phyloP scores from a whole-genome alignment of 2,113 vertebrate species.

The Ammodytes dubius region DNA sequence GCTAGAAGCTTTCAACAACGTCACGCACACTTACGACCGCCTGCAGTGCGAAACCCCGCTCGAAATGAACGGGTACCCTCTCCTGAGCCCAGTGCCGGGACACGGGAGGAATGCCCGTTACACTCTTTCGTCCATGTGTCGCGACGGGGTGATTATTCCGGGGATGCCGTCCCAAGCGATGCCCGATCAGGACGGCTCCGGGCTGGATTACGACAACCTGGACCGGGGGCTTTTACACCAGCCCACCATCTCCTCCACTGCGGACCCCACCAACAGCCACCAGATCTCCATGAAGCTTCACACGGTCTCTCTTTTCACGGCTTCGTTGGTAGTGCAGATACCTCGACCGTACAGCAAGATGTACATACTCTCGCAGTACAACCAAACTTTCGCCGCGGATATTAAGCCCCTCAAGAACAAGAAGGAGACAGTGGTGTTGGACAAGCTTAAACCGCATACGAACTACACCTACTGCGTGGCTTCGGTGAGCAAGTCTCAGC shows the following conservation, averaged over 20 bases:
- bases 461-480: constrained; percentile 97
- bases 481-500: constrained; percentile 92
- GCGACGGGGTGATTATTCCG: constrained; percentile 88
- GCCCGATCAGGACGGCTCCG: constrained; percentile 87
- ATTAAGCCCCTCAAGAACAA: constrained; percentile 92
- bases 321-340: constrained; percentile 92
- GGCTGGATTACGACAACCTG: constrained; percentile 75
- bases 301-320: constrained; percentile 88
- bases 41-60: constrained; percentile 95
- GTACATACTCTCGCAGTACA: constrained; percentile 96
- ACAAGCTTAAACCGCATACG: constrained; percentile 91
- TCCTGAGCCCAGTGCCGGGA: constrained; percentile 91
- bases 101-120: constrained; percentile 93
- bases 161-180: constrained; percentile 89
- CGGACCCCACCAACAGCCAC: constrained; percentile 87
- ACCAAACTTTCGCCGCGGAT: constrained; percentile 90
- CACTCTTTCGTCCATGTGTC: constrained; percentile 92
- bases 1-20: constrained; percentile 96
- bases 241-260: constrained; percentile 89
- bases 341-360: constrained; percentile 96
- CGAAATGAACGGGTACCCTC: constrained; percentile 91
- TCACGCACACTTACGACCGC: constrained; percentile 96
- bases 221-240: constrained; percentile 88
- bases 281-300: constrained; percentile 91
- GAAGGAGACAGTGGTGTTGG: constrained; percentile 89